Percentiles rank a stretch among this genome's conserved stretches.
These are phyloP conservation scores for Noctua janthina DNA, from an alignment of 2,888 invertebrate species.

Conservation along the genomic window DNA sequence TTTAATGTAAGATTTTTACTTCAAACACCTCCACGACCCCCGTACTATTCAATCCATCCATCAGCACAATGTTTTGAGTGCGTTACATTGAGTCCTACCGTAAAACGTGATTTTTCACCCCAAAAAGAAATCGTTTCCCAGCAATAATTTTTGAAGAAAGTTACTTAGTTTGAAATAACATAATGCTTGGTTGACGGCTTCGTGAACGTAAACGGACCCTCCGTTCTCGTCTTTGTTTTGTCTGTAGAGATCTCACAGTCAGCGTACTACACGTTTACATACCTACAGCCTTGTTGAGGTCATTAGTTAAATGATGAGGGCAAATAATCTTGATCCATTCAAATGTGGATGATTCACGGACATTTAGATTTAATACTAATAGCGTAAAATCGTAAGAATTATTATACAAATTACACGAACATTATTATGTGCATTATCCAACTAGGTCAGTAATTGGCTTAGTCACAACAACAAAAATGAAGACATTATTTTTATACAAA, in stretches of 20 bases:
- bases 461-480: slow-evolving; percentile 34
- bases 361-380: slow-evolving; percentile 43
- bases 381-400: slow-evolving; percentile 38
- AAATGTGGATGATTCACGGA: slow-evolving; percentile 50
- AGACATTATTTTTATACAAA: slow-evolving; percentile 39
- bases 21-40: too few relatives aligned
- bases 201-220: too few relatives aligned
- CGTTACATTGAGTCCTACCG: too few relatives aligned
- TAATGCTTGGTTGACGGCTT: too few relatives aligned
- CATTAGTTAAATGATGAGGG: slow-evolving; percentile 38
- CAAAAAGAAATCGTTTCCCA: too few relatives aligned
- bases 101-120: too few relatives aligned
- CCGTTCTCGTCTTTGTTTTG: too few relatives aligned
- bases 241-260: background rate
- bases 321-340: slow-evolving; percentile 45
- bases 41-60: too few relatives aligned
- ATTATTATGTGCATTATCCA: slow-evolving; percentile 30
- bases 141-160: too few relatives aligned
- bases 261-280: background rate
- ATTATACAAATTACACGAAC: slow-evolving; percentile 48
- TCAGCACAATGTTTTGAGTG: too few relatives aligned
- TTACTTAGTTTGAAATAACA: too few relatives aligned
- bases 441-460: slow-evolving; percentile 29
- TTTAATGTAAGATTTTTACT: too few relatives aligned
- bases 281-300: slow-evolving; percentile 7